Evolutionary conservation across 2,113 vertebrate genomes (phyloP).

Genomic region (Cavia porcellus): DNA sequence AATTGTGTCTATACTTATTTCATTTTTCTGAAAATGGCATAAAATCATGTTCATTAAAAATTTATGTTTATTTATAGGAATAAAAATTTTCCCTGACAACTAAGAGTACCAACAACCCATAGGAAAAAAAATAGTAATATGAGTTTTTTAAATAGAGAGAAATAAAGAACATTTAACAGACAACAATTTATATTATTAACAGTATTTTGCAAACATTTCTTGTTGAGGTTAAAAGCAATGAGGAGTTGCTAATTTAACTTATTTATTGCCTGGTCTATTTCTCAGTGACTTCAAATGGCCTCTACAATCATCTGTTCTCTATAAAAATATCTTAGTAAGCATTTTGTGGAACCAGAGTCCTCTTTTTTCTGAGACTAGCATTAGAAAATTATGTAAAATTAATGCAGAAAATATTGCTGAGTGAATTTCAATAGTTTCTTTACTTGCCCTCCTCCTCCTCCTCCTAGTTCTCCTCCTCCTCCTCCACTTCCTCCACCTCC

Average conservation of each 20-base stretch:
- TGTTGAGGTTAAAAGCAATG: neutral
- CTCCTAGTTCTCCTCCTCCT: neutral
- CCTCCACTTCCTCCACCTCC: too few relatives aligned
- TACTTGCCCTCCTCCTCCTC: neutral
- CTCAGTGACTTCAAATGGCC: neutral
- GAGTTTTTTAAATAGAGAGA: slow-evolving; percentile 25
- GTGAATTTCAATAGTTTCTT: neutral
- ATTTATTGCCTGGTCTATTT: neutral
- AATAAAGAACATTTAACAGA: slow-evolving; percentile 14
- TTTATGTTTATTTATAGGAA: neutral
- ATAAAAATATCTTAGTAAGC: neutral
- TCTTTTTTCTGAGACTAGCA: neutral
- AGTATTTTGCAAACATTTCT: slow-evolving; percentile 41
- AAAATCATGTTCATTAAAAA: slow-evolving; percentile 56
- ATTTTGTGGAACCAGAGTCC: neutral
- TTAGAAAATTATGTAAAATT: neutral
- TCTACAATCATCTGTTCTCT: neutral
- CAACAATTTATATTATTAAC: slow-evolving; percentile 29
- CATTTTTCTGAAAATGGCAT: slow-evolving; percentile 48
- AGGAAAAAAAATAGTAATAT: slow-evolving; percentile 51
- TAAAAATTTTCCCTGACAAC: neutral
- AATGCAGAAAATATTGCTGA: neutral
- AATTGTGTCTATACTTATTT: slow-evolving; percentile 43
- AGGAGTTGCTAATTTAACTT: neutral
- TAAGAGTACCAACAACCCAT: neutral